Conservation (phyloP, 2,888 invertebrate species). For the Palloptera scutellata region DNA sequence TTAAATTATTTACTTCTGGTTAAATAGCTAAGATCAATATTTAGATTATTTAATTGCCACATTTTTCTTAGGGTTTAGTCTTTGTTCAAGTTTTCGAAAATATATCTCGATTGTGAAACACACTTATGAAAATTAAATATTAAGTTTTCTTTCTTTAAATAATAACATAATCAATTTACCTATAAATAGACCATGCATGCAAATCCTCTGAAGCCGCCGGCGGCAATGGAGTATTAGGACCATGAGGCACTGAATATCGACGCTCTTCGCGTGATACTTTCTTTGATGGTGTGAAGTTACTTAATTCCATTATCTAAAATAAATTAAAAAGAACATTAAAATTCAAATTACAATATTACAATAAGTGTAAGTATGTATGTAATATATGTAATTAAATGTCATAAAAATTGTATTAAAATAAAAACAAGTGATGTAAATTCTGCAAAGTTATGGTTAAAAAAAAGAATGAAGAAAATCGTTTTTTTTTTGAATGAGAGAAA, state of each 20-base stretch:
- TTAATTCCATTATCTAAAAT: constrained; percentile 62
- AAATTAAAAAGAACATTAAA: constrained; percentile 20
- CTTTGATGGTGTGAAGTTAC: constrained; percentile 59
- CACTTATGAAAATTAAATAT: too few relatives aligned
- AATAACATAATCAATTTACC: constrained; percentile 67
- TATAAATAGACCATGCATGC: constrained; percentile 95
- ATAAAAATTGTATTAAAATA: not conserved
- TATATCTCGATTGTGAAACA: too few relatives aligned
- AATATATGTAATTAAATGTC: not conserved
- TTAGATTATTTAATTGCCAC: too few relatives aligned
- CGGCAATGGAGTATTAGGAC: constrained; percentile 74
- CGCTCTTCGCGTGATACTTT: constrained; percentile 73
- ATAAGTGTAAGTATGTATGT: not conserved
- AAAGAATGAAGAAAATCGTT: too few relatives aligned
- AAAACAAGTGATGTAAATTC: too few relatives aligned
- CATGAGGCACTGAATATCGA: constrained; percentile 88
- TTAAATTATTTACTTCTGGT: too few relatives aligned
- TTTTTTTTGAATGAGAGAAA: too few relatives aligned
- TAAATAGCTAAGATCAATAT: too few relatives aligned
- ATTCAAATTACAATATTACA: not conserved
- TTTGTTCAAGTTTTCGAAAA: too few relatives aligned
- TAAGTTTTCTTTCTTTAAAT: too few relatives aligned
- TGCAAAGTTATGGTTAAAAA: too few relatives aligned
- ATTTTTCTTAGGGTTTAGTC: too few relatives aligned
- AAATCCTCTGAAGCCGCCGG: constrained; percentile 90